Percentiles rank a stretch among this genome's conserved stretches.
phyloP scores from a whole-genome alignment of 2,888 invertebrate genomes.

The Torymus tubicola region DNA sequence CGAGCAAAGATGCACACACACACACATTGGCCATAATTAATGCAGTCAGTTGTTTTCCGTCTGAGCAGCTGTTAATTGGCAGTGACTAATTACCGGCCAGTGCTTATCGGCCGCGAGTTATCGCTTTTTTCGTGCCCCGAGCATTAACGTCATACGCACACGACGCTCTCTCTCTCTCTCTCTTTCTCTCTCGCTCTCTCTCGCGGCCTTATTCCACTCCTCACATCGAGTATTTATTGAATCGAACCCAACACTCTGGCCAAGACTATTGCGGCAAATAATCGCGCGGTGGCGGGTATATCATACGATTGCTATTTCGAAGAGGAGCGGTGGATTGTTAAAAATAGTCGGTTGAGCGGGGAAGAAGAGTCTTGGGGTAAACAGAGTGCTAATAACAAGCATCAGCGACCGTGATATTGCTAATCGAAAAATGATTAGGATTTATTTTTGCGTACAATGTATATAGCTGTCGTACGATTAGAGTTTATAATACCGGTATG shows the following conservation, averaged over 20 bases:
- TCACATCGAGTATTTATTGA: no score
- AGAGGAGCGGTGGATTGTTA: not conserved
- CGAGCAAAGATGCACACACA: no score
- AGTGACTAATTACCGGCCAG: conserved; percentile 74
- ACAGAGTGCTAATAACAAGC: not conserved
- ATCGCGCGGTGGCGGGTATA: no score
- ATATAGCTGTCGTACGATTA: no score
- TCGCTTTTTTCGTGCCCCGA: conserved; percentile 52
- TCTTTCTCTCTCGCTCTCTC: not conserved
- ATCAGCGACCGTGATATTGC: conserved; percentile 7
- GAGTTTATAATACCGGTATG: no score
- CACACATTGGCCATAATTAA: conserved; percentile 40
- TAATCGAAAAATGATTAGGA: no score
- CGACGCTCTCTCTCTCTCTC: not conserved
- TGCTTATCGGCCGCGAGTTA: conserved; percentile 65
- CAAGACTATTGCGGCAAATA: no score
- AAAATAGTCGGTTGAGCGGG: conserved; percentile 15
- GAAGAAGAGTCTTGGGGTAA: not conserved
- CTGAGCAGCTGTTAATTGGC: conserved; percentile 76
- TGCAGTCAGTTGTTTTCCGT: conserved; percentile 71
- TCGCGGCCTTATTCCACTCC: not conserved
- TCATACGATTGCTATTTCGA: no score
- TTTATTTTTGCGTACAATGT: no score
- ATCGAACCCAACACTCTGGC: no score
- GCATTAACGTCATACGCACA: conserved; percentile 37